Evolutionary conservation across 2,888 invertebrate species (phyloP).

Genomic region (Chalcis sispes): DNA sequence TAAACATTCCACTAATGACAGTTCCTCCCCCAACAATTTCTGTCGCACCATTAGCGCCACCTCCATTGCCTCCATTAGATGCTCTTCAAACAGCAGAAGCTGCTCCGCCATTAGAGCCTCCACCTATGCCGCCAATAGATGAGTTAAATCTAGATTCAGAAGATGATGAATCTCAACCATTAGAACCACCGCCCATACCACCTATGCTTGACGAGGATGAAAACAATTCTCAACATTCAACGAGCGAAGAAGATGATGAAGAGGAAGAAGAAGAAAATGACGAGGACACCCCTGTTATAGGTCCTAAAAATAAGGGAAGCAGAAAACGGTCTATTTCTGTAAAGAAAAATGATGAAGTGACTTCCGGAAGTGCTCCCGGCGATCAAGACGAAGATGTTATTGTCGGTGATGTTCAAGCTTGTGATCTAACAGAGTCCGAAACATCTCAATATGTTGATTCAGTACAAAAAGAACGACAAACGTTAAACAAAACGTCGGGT

Average conservation of each 20-base stretch:
- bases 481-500: conserved; percentile 68
- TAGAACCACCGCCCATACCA: conserved; percentile 26
- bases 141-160: neutral
- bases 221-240: neutral
- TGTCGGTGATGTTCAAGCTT: conserved; percentile 69
- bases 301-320: conserved; percentile 44
- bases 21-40: too few species aligned
- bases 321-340: conserved; percentile 18
- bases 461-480: conserved; percentile 70
- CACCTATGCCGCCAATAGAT: conserved; percentile 41
- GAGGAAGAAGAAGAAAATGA: conserved; percentile 23
- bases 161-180: neutral
- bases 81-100: neutral
- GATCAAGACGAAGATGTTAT: conserved; percentile 69
- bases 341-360: conserved; percentile 45
- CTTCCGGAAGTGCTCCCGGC: conserved; percentile 49
- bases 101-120: conserved; percentile 25
- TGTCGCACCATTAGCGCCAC: conserved; percentile 34
- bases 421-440: conserved; percentile 71
- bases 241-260: conserved; percentile 3
- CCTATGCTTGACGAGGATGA: conserved; percentile 53
- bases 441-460: conserved; percentile 71
- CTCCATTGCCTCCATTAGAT: conserved; percentile 14
- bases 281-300: conserved; percentile 40
- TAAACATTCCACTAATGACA: too few species aligned